Base-by-base conservation (phyloP, 2,113 vertebrate species). In the Sinocyclocheilus rhinocerous region DNA sequence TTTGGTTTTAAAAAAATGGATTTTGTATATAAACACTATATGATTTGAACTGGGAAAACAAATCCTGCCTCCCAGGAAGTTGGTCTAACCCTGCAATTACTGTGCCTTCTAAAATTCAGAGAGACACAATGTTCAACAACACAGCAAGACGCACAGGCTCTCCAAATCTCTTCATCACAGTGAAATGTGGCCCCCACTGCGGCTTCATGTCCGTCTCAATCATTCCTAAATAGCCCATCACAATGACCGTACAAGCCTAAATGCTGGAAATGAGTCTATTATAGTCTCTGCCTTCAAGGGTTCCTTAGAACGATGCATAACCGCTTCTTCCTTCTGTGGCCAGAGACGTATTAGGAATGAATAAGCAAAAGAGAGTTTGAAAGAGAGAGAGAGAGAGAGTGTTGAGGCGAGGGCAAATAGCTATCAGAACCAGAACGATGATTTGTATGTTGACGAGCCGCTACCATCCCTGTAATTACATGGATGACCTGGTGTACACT, bases 201-300 rank as follows among this genome's bases (percentile, higher is more conserved):
- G 48, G 76, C 76, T 63, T 13, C 24, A 55, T 57, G 33, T 55
- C 52, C 36, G 3, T 80, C 84, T 72, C 76, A 80, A 85, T 80
- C 76, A 80, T 33, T 20, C 29, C 76, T 22, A 80, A 80, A 86
- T 73, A 73, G 36, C 77, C 65, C 85, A 69, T 48, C 69, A 29
- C 76, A 55, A 59, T 59, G 76, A 72, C 50, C 42, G 45, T 45
- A 52, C 76, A 80, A 61, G 85, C 65, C 48, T 72, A 86, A 80
- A 86, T 80, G 76, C n/a, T 79, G 67, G 77, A 79, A 81, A 80
- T 73, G n/a, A 33, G 9, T 61, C 50, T 45, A 81, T 72, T 85
- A 57, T 15, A 59, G 76, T 24, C 76, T 13, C 75, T 39, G 50
- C n/a, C 65, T 80, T 85, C 50, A 22, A 70, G 59, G 84, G 75